phyloP scores from a whole-genome alignment of 2,113 vertebrate species.

The Salvelinus fontinalis region DNA sequence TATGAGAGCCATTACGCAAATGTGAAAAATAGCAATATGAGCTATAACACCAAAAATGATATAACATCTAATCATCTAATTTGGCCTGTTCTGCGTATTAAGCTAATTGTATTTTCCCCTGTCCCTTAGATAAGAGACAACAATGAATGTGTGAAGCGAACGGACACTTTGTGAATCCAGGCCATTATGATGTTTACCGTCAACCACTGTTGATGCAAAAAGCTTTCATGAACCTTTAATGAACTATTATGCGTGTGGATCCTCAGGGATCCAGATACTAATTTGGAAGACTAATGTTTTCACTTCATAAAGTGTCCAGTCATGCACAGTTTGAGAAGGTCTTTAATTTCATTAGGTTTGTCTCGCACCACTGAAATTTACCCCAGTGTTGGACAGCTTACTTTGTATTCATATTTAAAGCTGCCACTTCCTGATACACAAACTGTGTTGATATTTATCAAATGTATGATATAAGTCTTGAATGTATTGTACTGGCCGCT shows the following conservation, averaged over 20 bases:
- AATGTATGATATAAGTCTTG: neutral
- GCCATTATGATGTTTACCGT: neutral
- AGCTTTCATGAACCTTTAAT: conserved; percentile 2
- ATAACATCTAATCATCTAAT: neutral
- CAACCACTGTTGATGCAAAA: neutral
- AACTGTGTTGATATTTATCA: neutral
- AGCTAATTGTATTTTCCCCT: neutral
- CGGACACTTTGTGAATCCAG: neutral
- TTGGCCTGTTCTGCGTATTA: neutral
- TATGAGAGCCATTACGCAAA: too few relatives aligned
- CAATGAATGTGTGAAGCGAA: neutral
- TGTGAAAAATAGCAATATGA: neutral
- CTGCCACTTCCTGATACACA: neutral
- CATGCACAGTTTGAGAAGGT: neutral
- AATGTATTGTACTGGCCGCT: neutral
- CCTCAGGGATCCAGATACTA: neutral
- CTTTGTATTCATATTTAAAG: neutral
- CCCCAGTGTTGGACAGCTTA: neutral
- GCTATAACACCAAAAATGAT: neutral
- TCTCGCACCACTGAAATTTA: neutral
- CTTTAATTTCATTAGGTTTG: neutral
- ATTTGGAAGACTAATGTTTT: conserved; percentile 11
- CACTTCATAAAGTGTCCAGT: conserved; percentile 1
- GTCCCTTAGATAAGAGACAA: neutral
- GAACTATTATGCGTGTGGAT: neutral